Conservation (phyloP, 1,140 invertebrate species). For the Melitaea cinxia region DNA sequence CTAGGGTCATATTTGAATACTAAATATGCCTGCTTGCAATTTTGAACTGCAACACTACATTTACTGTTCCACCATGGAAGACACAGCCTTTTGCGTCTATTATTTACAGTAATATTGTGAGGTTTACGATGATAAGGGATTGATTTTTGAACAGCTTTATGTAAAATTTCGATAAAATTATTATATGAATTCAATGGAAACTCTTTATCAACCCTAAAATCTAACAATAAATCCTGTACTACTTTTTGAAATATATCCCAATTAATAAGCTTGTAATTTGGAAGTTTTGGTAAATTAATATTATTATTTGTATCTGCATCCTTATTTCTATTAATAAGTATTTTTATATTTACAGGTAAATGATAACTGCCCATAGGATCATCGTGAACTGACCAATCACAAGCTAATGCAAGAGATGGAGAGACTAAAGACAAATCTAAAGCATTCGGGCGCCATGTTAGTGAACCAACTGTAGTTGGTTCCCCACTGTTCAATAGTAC, state of each 20-base stretch:
- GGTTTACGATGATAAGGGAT: no score
- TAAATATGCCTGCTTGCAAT: constrained; percentile 27
- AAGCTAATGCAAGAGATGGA: constrained; percentile 2
- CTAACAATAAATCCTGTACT: not conserved
- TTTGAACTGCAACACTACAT: constrained; percentile 27
- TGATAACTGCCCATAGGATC: constrained; percentile 39
- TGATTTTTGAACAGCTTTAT: not conserved
- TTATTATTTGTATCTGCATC: not conserved
- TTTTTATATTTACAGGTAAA: constrained; percentile 8
- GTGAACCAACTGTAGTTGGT: constrained; percentile 34
- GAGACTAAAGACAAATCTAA: constrained; percentile 35
- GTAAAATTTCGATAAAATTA: not conserved
- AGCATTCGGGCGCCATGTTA: constrained; percentile 33
- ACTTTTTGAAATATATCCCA: not conserved
- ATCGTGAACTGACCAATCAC: constrained; percentile 30
- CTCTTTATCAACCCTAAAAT: not conserved
- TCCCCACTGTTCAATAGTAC: constrained; percentile 35
- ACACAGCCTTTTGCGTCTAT: constrained; percentile 2
- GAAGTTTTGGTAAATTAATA: not conserved
- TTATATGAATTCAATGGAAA: not conserved
- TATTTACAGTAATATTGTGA: no score
- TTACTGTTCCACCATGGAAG: constrained; percentile 38
- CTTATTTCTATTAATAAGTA: not conserved
- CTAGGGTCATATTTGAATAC: constrained; percentile 32
- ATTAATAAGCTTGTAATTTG: not conserved